A percentile compares a stretch with the other conserved stretches of the same genome.
Evolutionary conservation across 2,797 vertebrate genomes (phyloP).

Genomic region (Discoglossus pictus): DNA sequence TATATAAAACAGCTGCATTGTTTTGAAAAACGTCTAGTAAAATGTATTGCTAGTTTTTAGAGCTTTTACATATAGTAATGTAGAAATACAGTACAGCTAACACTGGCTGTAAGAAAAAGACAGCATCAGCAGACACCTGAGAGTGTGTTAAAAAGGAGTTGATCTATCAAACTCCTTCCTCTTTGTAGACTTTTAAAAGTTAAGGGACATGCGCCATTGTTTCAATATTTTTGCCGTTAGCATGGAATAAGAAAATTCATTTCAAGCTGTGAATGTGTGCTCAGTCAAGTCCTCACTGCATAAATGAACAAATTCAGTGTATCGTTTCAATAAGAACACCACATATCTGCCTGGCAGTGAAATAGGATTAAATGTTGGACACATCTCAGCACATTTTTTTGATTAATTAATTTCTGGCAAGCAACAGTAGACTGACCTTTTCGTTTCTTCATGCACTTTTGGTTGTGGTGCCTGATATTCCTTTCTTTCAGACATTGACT

Average conservation of each 20-base stretch:
- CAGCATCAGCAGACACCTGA: no score
- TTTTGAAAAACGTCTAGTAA: no score
- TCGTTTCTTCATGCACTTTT: slow-evolving; percentile 47
- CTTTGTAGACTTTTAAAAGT: slow-evolving; percentile 1
- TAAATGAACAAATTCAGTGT: slow-evolving; percentile 37
- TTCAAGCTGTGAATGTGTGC: slow-evolving; percentile 30
- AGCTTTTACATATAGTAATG: no score
- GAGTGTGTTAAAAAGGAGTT: no score
- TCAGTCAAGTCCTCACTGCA: slow-evolving; percentile 36
- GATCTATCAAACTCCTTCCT: no score
- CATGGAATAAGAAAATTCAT: slow-evolving; percentile 37
- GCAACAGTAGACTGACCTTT: slow-evolving; percentile 51
- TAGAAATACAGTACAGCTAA: no score
- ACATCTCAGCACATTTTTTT: slow-evolving; percentile 26
- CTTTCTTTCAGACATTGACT: slow-evolving; percentile 48
- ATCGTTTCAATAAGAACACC: slow-evolving; percentile 30
- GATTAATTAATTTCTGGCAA: slow-evolving; percentile 50
- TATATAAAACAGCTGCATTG: no score
- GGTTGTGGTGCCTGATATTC: slow-evolving; percentile 51
- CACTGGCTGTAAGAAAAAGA: no score
- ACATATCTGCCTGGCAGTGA: slow-evolving; percentile 9
- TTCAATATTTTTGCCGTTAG: slow-evolving; percentile 34
- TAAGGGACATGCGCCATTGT: slow-evolving; percentile 26
- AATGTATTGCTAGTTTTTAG: no score
- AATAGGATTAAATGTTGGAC: slow-evolving; percentile 28